These are phyloP conservation scores for Cuculus canorus DNA, from an alignment of 2,797 vertebrate genomes.

Conservation along the genomic window DNA sequence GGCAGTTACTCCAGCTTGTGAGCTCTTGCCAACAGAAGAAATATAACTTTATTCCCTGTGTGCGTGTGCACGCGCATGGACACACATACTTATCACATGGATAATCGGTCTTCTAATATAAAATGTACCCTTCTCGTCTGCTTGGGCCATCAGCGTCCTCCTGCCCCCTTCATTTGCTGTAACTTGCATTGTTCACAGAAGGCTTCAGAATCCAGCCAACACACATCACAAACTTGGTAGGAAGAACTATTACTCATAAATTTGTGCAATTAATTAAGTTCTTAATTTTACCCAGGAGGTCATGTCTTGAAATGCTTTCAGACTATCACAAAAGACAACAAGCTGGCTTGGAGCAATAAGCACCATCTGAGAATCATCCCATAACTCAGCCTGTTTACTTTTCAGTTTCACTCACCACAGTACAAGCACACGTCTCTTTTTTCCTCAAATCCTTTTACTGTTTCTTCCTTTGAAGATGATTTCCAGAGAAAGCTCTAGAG, in stretches of 20 bases:
- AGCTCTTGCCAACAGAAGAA: neutral
- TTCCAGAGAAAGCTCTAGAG: constrained; percentile 2
- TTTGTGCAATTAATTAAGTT: constrained; percentile 17
- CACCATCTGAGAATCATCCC: constrained; percentile 27
- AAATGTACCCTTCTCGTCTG: neutral
- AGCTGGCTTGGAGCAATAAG: constrained; percentile 9
- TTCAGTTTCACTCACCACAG: neutral
- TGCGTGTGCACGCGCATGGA: rapidly evolving
- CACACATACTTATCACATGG: rapidly evolving
- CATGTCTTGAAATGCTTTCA: constrained; percentile 13
- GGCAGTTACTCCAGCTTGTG: neutral
- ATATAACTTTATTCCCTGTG: neutral
- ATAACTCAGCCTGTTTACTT: neutral
- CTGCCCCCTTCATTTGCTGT: neutral
- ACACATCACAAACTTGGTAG: neutral
- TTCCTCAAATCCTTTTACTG: neutral
- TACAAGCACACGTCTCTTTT: neutral
- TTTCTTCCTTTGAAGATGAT: neutral
- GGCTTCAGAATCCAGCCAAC: neutral
- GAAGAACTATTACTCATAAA: neutral
- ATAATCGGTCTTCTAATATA: neutral
- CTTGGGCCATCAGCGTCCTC: neutral
- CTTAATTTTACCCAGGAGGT: constrained; percentile 21
- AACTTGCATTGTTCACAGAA: neutral
- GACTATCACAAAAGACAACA: constrained; percentile 1